Evolutionary conservation across 2,113 vertebrate genomes (phyloP).

Genomic region (Chloroceryle aenea): DNA sequence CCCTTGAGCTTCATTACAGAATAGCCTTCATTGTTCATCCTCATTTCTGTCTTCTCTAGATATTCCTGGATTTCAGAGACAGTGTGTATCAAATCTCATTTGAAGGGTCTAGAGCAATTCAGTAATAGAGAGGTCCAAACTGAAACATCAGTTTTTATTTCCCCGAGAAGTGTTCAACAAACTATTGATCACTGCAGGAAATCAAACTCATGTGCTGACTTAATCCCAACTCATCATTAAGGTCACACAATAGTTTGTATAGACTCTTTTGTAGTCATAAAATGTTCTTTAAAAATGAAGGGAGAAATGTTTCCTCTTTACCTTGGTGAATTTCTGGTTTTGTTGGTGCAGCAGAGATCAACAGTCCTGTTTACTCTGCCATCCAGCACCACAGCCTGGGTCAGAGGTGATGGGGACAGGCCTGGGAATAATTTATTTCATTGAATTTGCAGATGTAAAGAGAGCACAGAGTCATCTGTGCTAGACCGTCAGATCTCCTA

Average conservation of each 20-base stretch:
- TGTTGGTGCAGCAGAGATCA: background rate
- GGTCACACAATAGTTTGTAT: background rate
- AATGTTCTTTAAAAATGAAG: background rate
- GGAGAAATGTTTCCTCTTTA: background rate
- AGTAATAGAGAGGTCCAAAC: background rate
- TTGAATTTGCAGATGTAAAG: background rate
- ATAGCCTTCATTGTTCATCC: background rate
- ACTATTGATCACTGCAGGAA: background rate
- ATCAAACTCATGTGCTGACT: background rate
- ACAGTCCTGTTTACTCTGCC: background rate
- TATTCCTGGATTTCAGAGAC: background rate
- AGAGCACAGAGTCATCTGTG: background rate
- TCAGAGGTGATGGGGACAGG: background rate
- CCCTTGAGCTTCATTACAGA: background rate
- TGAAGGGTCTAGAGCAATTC: background rate
- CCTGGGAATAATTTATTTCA: background rate
- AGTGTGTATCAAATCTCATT: background rate
- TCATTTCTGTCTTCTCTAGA: background rate
- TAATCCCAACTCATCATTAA: background rate
- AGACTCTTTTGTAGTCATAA: background rate
- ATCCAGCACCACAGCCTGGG: background rate
- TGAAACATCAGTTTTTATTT: background rate
- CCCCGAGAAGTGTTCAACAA: background rate
- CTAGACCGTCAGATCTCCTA: background rate
- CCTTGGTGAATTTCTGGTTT: background rate